A percentile compares a stretch with the other conserved stretches of the same genome.
Conservation (phyloP, 2,888 invertebrate species). For the Mimumesa dahlbomi region DNA sequence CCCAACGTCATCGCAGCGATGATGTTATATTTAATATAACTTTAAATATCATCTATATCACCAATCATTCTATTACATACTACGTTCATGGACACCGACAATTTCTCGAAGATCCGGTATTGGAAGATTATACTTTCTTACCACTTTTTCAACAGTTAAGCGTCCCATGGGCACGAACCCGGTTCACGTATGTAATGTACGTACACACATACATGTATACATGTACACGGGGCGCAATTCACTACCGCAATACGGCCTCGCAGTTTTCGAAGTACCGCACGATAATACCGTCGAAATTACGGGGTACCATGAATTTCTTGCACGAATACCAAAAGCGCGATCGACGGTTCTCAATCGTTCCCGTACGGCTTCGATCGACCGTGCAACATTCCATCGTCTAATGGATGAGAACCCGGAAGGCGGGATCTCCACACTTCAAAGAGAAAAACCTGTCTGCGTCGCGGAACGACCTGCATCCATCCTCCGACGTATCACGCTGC, state of each 20-base stretch:
- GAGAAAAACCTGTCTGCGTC: constrained; percentile 66
- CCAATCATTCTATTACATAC: neutral
- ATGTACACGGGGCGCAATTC: constrained; percentile 10
- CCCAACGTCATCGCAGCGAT: too few species aligned
- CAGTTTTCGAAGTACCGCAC: constrained; percentile 32
- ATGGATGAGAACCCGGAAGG: constrained; percentile 65
- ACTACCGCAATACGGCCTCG: constrained; percentile 39
- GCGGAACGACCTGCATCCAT: constrained; percentile 63
- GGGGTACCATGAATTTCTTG: constrained; percentile 36
- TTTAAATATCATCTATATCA: too few species aligned
- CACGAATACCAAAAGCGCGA: constrained; percentile 31
- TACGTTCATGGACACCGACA: constrained; percentile 4
- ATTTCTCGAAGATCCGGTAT: constrained; percentile 28
- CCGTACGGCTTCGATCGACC: neutral
- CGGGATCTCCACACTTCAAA: constrained; percentile 44
- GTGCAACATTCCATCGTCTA: constrained; percentile 19
- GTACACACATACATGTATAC: too few species aligned
- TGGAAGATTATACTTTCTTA: constrained; percentile 33
- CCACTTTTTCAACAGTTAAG: constrained; percentile 25
- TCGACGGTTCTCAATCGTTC: constrained; percentile 47
- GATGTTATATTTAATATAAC: too few species aligned
- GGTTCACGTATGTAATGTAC: too few species aligned
- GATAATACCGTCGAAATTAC: constrained; percentile 53
- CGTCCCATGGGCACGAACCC: constrained; percentile 15
- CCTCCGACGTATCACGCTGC: constrained; percentile 38